Conservation (phyloP, 2,888 invertebrate genomes). For the Drosophila emarginata region DNA sequence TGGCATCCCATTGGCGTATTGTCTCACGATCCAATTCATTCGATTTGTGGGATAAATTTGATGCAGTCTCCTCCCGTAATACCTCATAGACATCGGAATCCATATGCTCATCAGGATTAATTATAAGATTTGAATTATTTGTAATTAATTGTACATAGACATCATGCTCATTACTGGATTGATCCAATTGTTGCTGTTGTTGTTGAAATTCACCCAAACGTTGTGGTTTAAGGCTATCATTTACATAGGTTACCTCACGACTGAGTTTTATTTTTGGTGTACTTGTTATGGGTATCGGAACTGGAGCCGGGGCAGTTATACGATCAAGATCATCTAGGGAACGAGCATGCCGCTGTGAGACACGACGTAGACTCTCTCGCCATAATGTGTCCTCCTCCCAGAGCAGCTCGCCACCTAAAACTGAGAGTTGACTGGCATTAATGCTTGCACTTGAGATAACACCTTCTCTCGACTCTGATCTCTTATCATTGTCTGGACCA, state of each 20-base stretch:
- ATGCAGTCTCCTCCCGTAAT: slow-evolving; percentile 79
- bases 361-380: slow-evolving; percentile 90
- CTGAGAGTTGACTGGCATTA: slow-evolving; percentile 72
- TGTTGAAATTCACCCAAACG: slow-evolving; percentile 51
- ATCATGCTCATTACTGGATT: slow-evolving; percentile 73
- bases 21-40: slow-evolving; percentile 92
- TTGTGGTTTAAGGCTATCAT: slow-evolving; percentile 86
- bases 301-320: slow-evolving; percentile 63
- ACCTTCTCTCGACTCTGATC: slow-evolving; percentile 14
- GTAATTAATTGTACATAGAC: slow-evolving; percentile 79
- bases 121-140: slow-evolving; percentile 32
- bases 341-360: slow-evolving; percentile 91
- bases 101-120: slow-evolving; percentile 23
- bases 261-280: slow-evolving; percentile 83
- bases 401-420: slow-evolving; percentile 86
- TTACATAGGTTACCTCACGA: slow-evolving; percentile 91
- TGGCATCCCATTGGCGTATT: slow-evolving; percentile 93
- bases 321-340: slow-evolving; percentile 92
- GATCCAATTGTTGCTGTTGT: slow-evolving; percentile 48
- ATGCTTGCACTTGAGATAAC: slow-evolving; percentile 30
- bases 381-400: slow-evolving; percentile 93
- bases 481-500: slow-evolving; percentile 26
- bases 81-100: slow-evolving; percentile 81
- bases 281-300: slow-evolving; percentile 21
- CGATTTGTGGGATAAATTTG: slow-evolving; percentile 82